Percentiles rank a stretch among this genome's conserved stretches.
Evolutionary conservation across 2,113 vertebrate genomes (phyloP).

Genomic region (Accipiter virgatus): DNA sequence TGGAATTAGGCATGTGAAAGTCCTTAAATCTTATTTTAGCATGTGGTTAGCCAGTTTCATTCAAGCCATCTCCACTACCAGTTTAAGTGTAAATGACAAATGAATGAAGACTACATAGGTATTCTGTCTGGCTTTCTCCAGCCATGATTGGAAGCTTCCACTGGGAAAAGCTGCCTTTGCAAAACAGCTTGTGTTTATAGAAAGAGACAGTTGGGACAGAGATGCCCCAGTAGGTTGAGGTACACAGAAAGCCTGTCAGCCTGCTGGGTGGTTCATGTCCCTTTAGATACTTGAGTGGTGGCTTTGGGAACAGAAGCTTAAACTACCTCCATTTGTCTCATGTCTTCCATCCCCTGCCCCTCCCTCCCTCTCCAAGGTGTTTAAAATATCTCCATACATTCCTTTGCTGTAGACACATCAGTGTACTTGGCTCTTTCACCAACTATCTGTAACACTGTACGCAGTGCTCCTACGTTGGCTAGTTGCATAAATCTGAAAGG

Average conservation of each 20-base stretch:
- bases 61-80: not conserved
- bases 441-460: not conserved
- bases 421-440: not conserved
- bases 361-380: not conserved
- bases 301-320: not conserved
- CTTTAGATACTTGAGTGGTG: not conserved
- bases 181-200: not conserved
- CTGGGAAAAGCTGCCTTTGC: not conserved
- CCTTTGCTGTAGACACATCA: not conserved
- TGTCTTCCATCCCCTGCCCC: not conserved
- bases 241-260: not conserved
- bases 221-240: not conserved
- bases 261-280: not conserved
- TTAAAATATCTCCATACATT: not conserved
- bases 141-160: not conserved
- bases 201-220: not conserved
- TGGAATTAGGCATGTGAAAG: not conserved
- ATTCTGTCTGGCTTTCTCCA: not conserved
- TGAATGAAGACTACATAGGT: not conserved
- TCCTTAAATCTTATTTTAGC: not conserved
- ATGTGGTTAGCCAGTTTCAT: not conserved
- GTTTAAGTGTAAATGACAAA: not conserved
- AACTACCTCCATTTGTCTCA: not conserved
- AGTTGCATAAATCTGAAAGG: not conserved
- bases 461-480: not conserved